Conservation (phyloP, 2,888 invertebrate genomes). For the Polydrusus tereticollis region DNA sequence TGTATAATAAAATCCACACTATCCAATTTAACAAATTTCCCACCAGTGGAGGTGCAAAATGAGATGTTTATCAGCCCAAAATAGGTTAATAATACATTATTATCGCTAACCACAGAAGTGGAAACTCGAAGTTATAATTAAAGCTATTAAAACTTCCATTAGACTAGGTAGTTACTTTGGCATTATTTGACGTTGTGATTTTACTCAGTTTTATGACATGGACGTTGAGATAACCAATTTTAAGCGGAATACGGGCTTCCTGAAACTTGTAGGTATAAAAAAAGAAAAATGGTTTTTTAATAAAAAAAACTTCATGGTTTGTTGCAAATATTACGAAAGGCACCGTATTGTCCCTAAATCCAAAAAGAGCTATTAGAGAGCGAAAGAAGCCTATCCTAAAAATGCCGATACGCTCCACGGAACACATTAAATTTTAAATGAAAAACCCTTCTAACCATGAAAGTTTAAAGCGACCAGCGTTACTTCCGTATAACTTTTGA, state of each 20-base stretch:
- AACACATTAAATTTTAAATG: slow-evolving; percentile 30
- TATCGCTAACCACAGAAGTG: slow-evolving; percentile 32
- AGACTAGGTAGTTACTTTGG: slow-evolving; percentile 15
- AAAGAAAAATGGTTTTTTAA: too few relatives aligned
- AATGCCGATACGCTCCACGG: not conserved
- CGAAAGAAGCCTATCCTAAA: not conserved
- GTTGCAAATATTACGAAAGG: too few relatives aligned
- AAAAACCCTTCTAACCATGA: slow-evolving; percentile 21
- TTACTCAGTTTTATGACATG: slow-evolving; percentile 18
- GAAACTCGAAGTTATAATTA: slow-evolving; percentile 40
- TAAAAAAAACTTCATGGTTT: too few relatives aligned
- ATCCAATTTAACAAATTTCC: not conserved
- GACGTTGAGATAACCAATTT: too few relatives aligned
- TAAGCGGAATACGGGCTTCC: too few relatives aligned
- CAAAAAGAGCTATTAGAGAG: too few relatives aligned
- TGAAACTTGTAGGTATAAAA: too few relatives aligned
- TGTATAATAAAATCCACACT: not conserved
- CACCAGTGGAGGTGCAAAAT: not conserved
- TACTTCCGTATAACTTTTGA: slow-evolving; percentile 32
- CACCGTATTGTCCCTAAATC: too few relatives aligned
- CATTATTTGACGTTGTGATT: slow-evolving; percentile 19
- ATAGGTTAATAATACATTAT: slow-evolving; percentile 39
- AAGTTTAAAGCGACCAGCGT: slow-evolving; percentile 11
- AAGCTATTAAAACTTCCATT: slow-evolving; percentile 41
- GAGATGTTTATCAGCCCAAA: slow-evolving; percentile 14